These are phyloP conservation scores for Lamproptera curius DNA, from an alignment of 2,888 invertebrate genomes.

Conservation along the genomic window DNA sequence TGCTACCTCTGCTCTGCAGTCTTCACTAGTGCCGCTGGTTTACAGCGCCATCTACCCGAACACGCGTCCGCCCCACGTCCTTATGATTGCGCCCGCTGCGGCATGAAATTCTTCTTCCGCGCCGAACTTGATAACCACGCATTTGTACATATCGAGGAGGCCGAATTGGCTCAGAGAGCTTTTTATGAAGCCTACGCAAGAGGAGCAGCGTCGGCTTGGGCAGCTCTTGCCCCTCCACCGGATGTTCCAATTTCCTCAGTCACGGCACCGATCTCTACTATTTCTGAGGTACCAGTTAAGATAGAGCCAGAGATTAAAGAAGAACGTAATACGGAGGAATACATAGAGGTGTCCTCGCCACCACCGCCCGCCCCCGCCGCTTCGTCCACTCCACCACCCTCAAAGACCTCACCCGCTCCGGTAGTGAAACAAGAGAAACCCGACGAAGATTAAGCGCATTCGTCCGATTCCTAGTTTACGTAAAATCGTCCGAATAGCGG, in stretches of 20 bases:
- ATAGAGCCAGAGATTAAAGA: slow-evolving; percentile 67
- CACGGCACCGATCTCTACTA: slow-evolving; percentile 31
- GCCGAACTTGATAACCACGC: slow-evolving; percentile 94
- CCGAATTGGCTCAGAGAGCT: slow-evolving; percentile 67
- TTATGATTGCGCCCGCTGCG: slow-evolving; percentile 91
- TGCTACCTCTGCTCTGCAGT: slow-evolving; percentile 94
- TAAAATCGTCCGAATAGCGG: slow-evolving; percentile 64
- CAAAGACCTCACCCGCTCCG: slow-evolving; percentile 36
- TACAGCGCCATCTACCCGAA: slow-evolving; percentile 89
- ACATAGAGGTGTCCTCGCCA: slow-evolving; percentile 71
- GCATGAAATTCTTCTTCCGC: slow-evolving; percentile 92
- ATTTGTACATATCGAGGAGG: slow-evolving; percentile 77
- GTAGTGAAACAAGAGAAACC: slow-evolving; percentile 64
- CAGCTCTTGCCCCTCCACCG: slow-evolving; percentile 58
- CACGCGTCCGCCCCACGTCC: slow-evolving; percentile 90
- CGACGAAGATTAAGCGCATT: slow-evolving; percentile 55
- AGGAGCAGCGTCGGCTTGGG: slow-evolving; percentile 67
- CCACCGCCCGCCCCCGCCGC: slow-evolving; percentile 38
- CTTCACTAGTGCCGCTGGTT: slow-evolving; percentile 89
- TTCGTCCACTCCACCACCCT: slow-evolving; percentile 40
- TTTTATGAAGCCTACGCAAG: slow-evolving; percentile 70
- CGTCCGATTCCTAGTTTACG: slow-evolving; percentile 30
- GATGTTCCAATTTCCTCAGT: slow-evolving; percentile 28
- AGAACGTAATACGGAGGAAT: slow-evolving; percentile 64
- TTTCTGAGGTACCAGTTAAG: slow-evolving; percentile 46